Conservation (phyloP, 1,140 invertebrate genomes). For the Drosophila melanica region DNA sequence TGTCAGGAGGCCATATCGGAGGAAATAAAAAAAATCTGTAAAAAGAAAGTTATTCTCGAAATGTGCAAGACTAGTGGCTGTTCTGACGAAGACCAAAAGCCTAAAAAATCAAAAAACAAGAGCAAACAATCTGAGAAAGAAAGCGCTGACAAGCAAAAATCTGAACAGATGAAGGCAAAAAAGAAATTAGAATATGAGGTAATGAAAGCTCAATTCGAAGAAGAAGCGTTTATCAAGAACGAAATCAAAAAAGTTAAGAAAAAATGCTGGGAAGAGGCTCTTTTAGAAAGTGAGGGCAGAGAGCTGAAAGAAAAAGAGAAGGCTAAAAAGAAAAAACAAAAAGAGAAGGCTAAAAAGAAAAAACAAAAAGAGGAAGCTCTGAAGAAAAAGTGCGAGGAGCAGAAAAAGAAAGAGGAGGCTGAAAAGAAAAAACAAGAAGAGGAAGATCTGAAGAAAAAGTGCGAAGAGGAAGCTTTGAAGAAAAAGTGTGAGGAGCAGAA, state of each 20-base stretch:
- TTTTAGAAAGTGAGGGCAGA: background rate
- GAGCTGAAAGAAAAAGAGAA: background rate
- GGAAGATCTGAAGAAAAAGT: background rate
- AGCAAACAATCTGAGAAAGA: background rate
- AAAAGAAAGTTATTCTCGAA: background rate
- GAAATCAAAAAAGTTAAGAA: constrained; percentile 4
- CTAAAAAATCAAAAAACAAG: background rate
- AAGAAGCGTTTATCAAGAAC: background rate
- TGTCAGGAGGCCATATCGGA: background rate
- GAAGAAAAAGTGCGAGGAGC: background rate
- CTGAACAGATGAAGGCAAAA: background rate
- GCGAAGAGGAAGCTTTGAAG: background rate
- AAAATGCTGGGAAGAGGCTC: background rate
- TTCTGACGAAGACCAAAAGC: no score
- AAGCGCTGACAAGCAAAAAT: background rate
- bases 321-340: no score
- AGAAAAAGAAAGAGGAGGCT: no score
- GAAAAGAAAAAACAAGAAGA: background rate
- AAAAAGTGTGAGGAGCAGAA: background rate
- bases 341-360: background rate
- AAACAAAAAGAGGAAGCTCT: background rate
- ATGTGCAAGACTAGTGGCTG: background rate
- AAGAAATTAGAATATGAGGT: background rate
- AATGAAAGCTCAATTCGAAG: background rate
- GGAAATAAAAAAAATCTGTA: background rate